phyloP scores from a whole-genome alignment of 2,113 vertebrate genomes.

The Mesoclemmys tuberculata region DNA sequence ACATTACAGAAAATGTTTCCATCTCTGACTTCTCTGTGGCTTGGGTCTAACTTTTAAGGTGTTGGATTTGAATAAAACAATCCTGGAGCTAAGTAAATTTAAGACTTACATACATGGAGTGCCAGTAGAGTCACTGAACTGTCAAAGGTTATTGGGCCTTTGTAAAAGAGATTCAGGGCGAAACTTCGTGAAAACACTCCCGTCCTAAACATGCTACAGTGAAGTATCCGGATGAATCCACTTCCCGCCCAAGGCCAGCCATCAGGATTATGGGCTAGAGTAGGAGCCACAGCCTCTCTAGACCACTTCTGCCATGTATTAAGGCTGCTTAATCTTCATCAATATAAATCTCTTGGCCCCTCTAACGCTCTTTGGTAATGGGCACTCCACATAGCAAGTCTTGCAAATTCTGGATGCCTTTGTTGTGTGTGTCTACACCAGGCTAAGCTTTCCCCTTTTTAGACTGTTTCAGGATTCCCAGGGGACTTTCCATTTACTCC shows the following conservation, averaged over 20 bases:
- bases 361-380: background rate
- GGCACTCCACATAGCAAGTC: background rate
- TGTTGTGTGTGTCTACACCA: background rate
- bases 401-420: background rate
- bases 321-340: background rate
- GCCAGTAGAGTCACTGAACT: background rate
- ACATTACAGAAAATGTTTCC: conserved; percentile 29
- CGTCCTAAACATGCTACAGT: accelerated
- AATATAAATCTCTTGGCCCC: background rate
- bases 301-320: background rate
- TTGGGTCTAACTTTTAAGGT: background rate
- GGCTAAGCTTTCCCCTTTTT: background rate
- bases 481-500: background rate
- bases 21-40: conserved; percentile 1
- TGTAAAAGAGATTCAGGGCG: background rate
- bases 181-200: background rate
- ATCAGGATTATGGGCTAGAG: background rate
- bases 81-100: accelerated
- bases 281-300: background rate
- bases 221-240: background rate
- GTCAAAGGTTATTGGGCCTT: background rate
- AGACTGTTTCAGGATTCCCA: background rate
- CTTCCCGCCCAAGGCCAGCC: accelerated
- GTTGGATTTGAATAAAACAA: background rate
- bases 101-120: accelerated